phyloP scores from a whole-genome alignment of 1,140 invertebrate species.

The Pachypsylla venusta region DNA sequence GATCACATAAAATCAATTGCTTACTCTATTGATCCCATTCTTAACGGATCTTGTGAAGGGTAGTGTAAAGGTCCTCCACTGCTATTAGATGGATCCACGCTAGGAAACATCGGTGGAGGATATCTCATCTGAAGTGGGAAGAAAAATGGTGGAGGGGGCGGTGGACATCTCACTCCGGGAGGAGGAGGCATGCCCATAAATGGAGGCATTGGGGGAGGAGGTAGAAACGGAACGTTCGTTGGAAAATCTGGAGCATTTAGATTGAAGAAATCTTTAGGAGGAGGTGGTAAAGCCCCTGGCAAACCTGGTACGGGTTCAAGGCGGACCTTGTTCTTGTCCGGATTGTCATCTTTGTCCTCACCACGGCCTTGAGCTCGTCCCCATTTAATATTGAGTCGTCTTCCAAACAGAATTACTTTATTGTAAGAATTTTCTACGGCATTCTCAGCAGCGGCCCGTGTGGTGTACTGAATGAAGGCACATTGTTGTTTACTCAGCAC shows the following conservation, averaged over 20 bases:
- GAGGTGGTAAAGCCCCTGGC: background rate
- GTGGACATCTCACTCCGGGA: background rate
- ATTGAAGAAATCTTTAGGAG: conserved; percentile 2
- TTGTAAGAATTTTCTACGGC: conserved; percentile 96
- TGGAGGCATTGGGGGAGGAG: background rate
- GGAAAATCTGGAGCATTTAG: background rate
- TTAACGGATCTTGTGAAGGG: background rate
- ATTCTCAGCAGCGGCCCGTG: conserved; percentile 70
- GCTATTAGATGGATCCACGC: background rate
- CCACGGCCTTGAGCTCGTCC: conserved; percentile 71
- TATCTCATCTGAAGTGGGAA: background rate
- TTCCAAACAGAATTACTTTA: conserved; percentile 74
- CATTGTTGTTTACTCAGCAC: conserved; percentile 88
- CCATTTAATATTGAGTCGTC: conserved; percentile 91
- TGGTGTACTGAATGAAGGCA: conserved; percentile 95
- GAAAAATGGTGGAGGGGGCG: conserved; percentile 3
- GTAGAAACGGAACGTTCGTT: background rate
- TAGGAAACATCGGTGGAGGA: background rate
- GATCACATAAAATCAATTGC: too few relatives aligned
- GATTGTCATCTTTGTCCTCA: background rate
- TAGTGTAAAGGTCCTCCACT: background rate
- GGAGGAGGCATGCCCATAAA: conserved; percentile 2
- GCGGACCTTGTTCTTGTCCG: background rate
- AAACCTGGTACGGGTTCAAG: background rate
- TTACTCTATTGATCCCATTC: background rate